Evolutionary conservation across 2,888 invertebrate species (phyloP), one percentile per base, ranked within the genome.

Genomic region (Drosophila leonis): DNA sequence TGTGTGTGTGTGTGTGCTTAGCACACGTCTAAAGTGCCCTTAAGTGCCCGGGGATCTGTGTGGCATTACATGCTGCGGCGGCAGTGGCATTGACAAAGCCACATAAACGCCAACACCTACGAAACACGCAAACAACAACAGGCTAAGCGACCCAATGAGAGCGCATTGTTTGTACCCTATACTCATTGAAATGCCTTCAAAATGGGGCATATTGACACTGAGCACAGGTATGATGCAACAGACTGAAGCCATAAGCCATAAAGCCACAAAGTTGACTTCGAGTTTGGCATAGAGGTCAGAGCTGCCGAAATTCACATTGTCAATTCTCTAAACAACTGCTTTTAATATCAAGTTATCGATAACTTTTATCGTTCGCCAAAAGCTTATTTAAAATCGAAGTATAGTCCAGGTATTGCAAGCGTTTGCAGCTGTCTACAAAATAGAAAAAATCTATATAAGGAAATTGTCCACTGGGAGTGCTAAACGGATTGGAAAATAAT

Each of bases 91-190:
- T 78, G 81, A 80, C 84, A 87, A 82, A 79, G 88, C 84, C 84
- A 89, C 88, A 89, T 85, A 87, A 84, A 82, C 77, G 90, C 75
- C 90, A 89, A 85, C 84, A 85, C 84, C 89, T 85, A 85, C 82
- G 77, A 80, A 89, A 84, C 90, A 85, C 90, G 88, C 90, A 85
- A 84, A 82, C 89, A 85, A 75, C 82, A 83, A 60, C 51, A 48
- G 46, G 44, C 7, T 37, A 7, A 42, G 15, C 42, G 10, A 65
- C 42, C 27, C 39, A 35, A 15, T 35, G 15, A 51, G 29, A 37
- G 20, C 13, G 13, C 31, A 57, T 48, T 66, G 77, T 46, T 62
- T 46, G 18, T 59, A 49, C 48, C 59, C 59, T 59, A 37, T 29
- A 37, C 48, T 13, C 59, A 33, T 24, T 31, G 31, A 55, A 29